Conservation (phyloP, 1,140 invertebrate species). For the Diorhabda sublineata region DNA sequence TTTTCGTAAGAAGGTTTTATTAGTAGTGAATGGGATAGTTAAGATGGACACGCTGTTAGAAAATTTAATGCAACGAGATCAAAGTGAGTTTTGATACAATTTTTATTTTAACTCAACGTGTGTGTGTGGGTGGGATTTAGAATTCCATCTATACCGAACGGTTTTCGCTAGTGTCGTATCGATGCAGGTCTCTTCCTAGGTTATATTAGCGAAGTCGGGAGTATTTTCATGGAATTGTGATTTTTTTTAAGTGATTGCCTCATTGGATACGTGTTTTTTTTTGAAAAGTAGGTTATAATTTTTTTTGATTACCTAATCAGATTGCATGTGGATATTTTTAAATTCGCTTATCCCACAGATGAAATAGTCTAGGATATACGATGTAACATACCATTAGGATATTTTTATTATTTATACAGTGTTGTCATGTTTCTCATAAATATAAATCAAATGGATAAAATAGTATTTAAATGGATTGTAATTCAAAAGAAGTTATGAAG, state of each 20-base stretch:
- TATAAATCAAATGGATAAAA: no score
- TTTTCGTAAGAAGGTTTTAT: neutral
- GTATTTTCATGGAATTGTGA: neutral
- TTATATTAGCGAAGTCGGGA: neutral
- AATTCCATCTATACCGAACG: neutral
- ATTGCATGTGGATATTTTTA: no score
- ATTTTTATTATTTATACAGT: no score
- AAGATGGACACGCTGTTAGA: slow-evolving; percentile 4
- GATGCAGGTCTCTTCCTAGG: slow-evolving; percentile 5
- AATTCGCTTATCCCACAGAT: no score
- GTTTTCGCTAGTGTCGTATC: neutral
- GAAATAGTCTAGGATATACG: no score
- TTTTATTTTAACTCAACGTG: slow-evolving; percentile 4
- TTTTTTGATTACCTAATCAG: no score
- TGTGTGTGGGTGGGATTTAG: slow-evolving; percentile 8
- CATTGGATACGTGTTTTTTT: neutral
- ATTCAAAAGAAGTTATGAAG: no score
- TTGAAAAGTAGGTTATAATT: neutral
- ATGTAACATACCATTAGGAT: no score
- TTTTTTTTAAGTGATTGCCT: neutral
- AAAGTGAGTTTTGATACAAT: slow-evolving; percentile 12
- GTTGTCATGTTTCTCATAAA: no score
- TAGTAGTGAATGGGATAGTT: neutral
- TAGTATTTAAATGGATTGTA: no score
- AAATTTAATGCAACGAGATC: slow-evolving; percentile 7